Evolutionary conservation across 2,797 vertebrate genomes (phyloP).

Genomic region (Chromobotia macracanthus): DNA sequence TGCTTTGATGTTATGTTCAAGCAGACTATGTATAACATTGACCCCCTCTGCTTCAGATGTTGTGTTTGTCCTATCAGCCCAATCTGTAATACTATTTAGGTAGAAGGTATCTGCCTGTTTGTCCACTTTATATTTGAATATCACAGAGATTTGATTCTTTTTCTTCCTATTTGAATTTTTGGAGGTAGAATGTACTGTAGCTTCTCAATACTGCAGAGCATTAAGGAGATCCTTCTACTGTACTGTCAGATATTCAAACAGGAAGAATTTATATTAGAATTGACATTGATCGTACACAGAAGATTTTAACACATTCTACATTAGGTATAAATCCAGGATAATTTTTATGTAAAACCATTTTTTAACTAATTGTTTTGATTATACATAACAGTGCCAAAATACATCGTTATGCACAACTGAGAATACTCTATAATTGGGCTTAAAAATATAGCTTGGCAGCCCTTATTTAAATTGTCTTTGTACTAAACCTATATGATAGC

Average conservation of each 20-base stretch:
- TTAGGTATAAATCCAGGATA: not conserved
- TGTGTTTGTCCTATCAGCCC: not conserved
- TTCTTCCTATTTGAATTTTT: not conserved
- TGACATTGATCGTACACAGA: not conserved
- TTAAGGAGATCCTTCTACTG: not conserved
- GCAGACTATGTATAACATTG: constrained; percentile 27
- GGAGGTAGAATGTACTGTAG: not conserved
- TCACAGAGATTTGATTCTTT: not conserved
- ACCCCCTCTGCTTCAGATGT: not conserved
- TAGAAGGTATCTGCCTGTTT: not conserved
- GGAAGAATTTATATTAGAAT: not conserved
- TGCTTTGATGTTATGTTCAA: constrained; percentile 36
- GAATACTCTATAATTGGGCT: not conserved
- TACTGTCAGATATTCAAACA: not conserved
- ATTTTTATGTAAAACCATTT: not conserved
- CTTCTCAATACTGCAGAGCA: not conserved
- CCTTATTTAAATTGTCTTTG: not conserved
- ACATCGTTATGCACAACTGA: not conserved
- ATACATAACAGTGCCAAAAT: not conserved
- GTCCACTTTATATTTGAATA: not conserved
- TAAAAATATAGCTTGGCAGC: not conserved
- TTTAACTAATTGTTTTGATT: not conserved
- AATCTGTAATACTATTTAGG: not conserved
- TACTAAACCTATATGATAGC: not conserved
- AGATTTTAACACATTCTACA: not conserved